phyloP scores from a whole-genome alignment of 64 coral and sea anemone genomes.

The Catalaphyllia jardinei region DNA sequence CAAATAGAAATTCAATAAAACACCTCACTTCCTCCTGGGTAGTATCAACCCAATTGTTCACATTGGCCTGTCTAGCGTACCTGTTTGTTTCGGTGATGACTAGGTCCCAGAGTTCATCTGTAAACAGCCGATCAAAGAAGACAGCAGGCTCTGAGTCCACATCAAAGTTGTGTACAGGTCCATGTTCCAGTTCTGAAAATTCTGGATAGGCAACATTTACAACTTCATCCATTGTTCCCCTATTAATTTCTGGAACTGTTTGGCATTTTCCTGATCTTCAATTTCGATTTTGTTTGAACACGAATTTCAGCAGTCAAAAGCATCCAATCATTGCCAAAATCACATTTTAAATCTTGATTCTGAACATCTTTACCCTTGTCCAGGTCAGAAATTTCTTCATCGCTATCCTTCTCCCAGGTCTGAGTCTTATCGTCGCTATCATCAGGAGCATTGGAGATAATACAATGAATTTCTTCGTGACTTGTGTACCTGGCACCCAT shows the following conservation, averaged over 20 bases:
- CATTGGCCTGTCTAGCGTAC: constrained; percentile 8
- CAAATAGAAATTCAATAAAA: constrained; percentile 43
- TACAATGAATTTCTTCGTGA: not conserved
- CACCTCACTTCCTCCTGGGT: constrained; percentile 1
- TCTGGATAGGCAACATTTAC: not conserved
- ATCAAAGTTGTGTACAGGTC: not conserved
- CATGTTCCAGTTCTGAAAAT: not conserved
- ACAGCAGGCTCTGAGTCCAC: not conserved
- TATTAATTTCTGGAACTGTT: not conserved
- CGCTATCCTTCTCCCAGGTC: not conserved
- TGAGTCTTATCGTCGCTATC: not conserved
- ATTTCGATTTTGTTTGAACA: not conserved
- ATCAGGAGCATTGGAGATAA: not conserved
- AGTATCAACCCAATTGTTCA: not conserved
- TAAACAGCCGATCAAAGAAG: constrained; percentile 27
- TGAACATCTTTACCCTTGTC: not conserved
- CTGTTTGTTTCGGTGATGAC: constrained; percentile 23
- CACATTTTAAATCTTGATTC: not conserved
- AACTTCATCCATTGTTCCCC: not conserved
- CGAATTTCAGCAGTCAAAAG: not conserved
- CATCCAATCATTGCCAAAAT: not conserved
- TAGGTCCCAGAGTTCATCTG: constrained; percentile 22
- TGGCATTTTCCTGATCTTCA: not conserved
- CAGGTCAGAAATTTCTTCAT: not conserved
- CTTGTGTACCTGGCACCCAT: not conserved